phyloP scores from a whole-genome alignment of 1,140 invertebrate species.

The Platyura marginata region DNA sequence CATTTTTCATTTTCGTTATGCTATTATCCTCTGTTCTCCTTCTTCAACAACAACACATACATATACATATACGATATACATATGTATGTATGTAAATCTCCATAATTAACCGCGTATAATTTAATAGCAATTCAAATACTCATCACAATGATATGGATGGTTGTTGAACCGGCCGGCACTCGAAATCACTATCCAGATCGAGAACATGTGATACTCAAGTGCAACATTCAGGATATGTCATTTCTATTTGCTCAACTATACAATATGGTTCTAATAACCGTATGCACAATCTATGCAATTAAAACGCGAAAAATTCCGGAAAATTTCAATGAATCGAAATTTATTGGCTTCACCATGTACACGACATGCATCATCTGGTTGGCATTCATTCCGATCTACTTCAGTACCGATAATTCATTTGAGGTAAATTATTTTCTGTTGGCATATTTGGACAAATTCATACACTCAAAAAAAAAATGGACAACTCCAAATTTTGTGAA shows the following conservation, averaged over 20 bases:
- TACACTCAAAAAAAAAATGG: too few species aligned
- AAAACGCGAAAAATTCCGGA: constrained; percentile 76
- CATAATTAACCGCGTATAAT: too few species aligned
- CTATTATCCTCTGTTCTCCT: too few species aligned
- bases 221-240: constrained; percentile 45
- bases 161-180: constrained; percentile 31
- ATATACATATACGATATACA: too few species aligned
- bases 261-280: constrained; percentile 54
- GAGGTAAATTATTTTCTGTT: constrained; percentile 27
- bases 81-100: too few species aligned
- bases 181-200: constrained; percentile 36
- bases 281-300: constrained; percentile 70
- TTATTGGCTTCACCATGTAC: constrained; percentile 74
- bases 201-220: constrained; percentile 40
- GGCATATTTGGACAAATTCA: constrained; percentile 11
- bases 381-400: constrained; percentile 75
- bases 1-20: too few species aligned
- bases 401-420: constrained; percentile 40
- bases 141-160: too few species aligned
- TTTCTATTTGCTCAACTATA: constrained; percentile 61
- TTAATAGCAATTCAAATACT: too few species aligned
- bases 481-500: too few species aligned
- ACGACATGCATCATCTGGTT: constrained; percentile 78
- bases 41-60: too few species aligned
- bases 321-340: constrained; percentile 77